These are phyloP conservation scores for Blomia tropicalis DNA, from an alignment of 2,888 invertebrate genomes.

Conservation along the genomic window DNA sequence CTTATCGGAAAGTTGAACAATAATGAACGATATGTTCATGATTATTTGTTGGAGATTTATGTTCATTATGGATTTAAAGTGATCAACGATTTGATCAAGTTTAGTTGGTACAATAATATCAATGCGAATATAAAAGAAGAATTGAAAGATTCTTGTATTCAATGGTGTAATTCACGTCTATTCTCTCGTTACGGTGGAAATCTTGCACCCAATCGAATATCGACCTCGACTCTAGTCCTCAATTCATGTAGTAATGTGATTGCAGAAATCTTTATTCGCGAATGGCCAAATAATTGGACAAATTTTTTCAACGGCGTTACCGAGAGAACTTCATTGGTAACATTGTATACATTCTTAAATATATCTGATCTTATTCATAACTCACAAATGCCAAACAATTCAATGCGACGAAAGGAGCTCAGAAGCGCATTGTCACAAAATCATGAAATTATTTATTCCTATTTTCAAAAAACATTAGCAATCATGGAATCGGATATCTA, in stretches of 20 bases:
- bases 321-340: not conserved
- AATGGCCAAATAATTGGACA: constrained; percentile 10
- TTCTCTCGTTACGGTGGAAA: not conserved
- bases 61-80: not conserved
- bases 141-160: not conserved
- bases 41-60: not conserved
- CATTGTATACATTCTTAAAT: not conserved
- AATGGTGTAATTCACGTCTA: not conserved
- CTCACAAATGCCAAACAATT: not conserved
- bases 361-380: constrained; percentile 4
- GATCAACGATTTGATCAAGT: not conserved
- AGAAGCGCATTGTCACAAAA: not conserved
- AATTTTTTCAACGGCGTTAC: not conserved
- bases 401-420: constrained; percentile 5
- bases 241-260: constrained; percentile 4
- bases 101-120: constrained; percentile 1
- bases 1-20: not conserved
- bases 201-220: not conserved
- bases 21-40: not conserved
- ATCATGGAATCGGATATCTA: not conserved
- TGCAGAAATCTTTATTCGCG: constrained; percentile 10
- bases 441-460: not conserved
- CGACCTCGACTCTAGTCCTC: not conserved
- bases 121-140: not conserved
- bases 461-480: not conserved